phyloP scores from a whole-genome alignment of 1,140 invertebrate species.

The Pygmarrhopalites habei region DNA sequence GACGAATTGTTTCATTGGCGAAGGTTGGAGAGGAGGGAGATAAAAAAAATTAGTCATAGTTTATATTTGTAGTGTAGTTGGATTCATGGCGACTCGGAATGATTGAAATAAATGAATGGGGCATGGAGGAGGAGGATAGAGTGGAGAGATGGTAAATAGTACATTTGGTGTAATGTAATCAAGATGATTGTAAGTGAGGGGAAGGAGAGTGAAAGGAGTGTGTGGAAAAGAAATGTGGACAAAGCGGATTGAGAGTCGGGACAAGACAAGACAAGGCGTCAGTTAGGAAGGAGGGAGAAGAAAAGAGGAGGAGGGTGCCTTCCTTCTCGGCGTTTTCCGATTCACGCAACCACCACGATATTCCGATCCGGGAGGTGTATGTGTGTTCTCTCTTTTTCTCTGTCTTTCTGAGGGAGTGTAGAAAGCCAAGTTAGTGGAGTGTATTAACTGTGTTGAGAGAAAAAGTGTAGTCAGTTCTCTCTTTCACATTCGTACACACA shows the following conservation, averaged over 20 bases:
- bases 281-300: too few relatives aligned
- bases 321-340: neutral
- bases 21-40: too few relatives aligned
- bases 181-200: neutral
- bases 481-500: too few relatives aligned
- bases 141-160: neutral
- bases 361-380: neutral
- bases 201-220: neutral
- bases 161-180: neutral
- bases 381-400: neutral
- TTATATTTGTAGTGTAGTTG: too few relatives aligned
- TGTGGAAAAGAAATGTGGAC: slow-evolving; percentile 1
- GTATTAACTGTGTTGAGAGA: too few relatives aligned
- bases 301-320: slow-evolving; percentile 10
- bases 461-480: too few relatives aligned
- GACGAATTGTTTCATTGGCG: too few relatives aligned
- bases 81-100: too few relatives aligned
- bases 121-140: neutral
- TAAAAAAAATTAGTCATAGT: too few relatives aligned
- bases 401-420: too few relatives aligned
- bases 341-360: neutral
- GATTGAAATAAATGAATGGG: neutral
- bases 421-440: too few relatives aligned
- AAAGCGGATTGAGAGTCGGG: slow-evolving; percentile 1
- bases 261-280: slow-evolving; percentile 19